Base-by-base conservation (phyloP, 1,140 invertebrate species). In the Mesaphorura yosii region DNA sequence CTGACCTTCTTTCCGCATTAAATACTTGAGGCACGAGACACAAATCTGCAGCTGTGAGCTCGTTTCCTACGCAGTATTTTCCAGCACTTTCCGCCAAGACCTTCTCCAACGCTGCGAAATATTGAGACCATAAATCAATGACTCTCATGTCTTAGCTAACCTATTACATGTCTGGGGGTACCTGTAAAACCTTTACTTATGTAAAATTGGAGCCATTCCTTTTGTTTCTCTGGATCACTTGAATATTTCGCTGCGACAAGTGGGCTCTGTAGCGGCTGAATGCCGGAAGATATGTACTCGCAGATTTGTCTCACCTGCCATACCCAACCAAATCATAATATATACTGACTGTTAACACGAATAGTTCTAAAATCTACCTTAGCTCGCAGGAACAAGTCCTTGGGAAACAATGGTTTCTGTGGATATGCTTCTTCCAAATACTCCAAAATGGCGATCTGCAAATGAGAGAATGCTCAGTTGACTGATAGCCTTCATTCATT, bases 251-350 rank as follows among this genome's bases (percentile, higher is more conserved):
- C 84, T 19, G 93, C 69, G 22, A 94, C 86, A 56, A 79, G 78
- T 29, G 93, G 70, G 73, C 98, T 98, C 70, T 98, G 93, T 27
- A 97, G 70, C 0, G 94, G 94, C 70, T 97, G 92, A 65, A 95
- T 95, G 38, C 90, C 90, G 42, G 86, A 86, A 40, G 80, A 82
- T 64, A 97, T 92, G 0, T 89, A 74, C 72, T 90, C 81, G 51
- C 78, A 82, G 60, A 86, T 77, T 65, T 81, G 78, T 62, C 83
- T 73, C 49, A 90, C 88, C 42, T 56, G 20, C n/a, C n/a, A 48
- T n/a, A n/a, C n/a, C n/a, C n/a, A n/a, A n/a, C n/a, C n/a, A n/a
- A n/a, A n/a, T n/a, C n/a, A n/a, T n/a, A n/a, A n/a, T n/a, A n/a
- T n/a, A n/a, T n/a, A n/a, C n/a, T 14, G 20, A 28, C 12, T 6